A percentile compares a stretch with the other conserved stretches of the same genome.
phyloP scores from a whole-genome alignment of 2,113 vertebrate genomes.

The Petrocephalus microphthalmus region DNA sequence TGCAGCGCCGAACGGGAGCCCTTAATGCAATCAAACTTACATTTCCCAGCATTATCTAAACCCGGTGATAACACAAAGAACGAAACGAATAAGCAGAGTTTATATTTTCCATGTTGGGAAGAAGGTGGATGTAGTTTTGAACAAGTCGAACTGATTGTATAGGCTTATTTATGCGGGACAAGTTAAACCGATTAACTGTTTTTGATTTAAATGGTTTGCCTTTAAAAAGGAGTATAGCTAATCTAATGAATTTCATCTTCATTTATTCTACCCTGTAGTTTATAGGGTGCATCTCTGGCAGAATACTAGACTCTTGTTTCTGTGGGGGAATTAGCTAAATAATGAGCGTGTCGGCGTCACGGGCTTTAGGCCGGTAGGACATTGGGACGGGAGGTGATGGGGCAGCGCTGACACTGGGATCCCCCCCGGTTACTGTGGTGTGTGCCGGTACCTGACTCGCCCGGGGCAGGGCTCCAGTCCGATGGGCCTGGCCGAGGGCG shows the following conservation, averaged over 20 bases:
- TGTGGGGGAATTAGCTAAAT: no score
- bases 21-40: no score
- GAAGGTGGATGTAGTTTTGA: neutral
- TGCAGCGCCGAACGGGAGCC: no score
- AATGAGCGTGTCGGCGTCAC: neutral
- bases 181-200: neutral
- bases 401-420: neutral
- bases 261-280: neutral
- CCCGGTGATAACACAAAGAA: neutral
- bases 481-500: slow-evolving; percentile 47
- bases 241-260: neutral
- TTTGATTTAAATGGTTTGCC: neutral
- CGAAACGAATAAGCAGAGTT: neutral
- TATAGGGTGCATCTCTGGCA: neutral
- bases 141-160: neutral
- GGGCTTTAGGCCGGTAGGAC: neutral
- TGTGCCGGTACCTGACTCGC: neutral
- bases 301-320: neutral
- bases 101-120: neutral
- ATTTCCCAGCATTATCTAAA: neutral
- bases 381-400: neutral
- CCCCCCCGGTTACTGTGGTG: neutral
- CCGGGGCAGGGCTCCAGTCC: slow-evolving; percentile 38
- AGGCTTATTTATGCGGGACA: neutral
- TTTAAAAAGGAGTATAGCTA: neutral